These are phyloP conservation scores for Aplodontia rufa DNA, from an alignment of 2,113 vertebrate genomes.

Conservation along the genomic window DNA sequence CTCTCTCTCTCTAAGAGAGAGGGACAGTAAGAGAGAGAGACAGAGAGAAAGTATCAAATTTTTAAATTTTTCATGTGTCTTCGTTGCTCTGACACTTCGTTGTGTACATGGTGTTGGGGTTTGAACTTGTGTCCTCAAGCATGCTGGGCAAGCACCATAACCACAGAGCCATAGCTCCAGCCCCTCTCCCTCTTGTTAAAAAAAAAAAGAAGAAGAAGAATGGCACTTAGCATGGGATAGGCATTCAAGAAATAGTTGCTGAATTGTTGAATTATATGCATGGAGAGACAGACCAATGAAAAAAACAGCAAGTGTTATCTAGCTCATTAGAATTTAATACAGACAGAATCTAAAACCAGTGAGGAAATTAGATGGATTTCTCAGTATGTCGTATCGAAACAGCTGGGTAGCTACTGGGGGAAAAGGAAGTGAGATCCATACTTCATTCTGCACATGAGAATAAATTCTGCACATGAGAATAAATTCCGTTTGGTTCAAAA, in stretches of 20 bases:
- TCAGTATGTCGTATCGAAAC: neutral
- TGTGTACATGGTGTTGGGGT: no score
- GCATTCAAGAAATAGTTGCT: neutral
- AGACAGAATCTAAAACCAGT: neutral
- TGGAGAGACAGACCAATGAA: neutral
- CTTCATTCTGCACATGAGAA: neutral
- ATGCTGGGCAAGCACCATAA: no score
- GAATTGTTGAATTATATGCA: neutral
- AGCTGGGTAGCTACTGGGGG: neutral
- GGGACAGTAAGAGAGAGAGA: no score
- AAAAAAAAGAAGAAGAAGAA: no score
- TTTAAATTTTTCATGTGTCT: no score
- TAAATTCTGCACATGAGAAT: neutral
- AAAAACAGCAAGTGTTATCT: neutral
- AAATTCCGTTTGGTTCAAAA: neutral
- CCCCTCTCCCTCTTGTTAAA: no score
- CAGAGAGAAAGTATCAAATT: no score
- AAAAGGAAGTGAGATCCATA: neutral
- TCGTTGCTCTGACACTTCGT: no score
- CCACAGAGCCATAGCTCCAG: no score
- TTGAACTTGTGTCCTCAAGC: no score
- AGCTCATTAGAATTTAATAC: neutral
- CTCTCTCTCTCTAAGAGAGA: no score
- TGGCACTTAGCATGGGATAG: neutral
- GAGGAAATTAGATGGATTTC: neutral